phyloP scores from a whole-genome alignment of 1,140 invertebrate species.

The Megathymus violae region DNA sequence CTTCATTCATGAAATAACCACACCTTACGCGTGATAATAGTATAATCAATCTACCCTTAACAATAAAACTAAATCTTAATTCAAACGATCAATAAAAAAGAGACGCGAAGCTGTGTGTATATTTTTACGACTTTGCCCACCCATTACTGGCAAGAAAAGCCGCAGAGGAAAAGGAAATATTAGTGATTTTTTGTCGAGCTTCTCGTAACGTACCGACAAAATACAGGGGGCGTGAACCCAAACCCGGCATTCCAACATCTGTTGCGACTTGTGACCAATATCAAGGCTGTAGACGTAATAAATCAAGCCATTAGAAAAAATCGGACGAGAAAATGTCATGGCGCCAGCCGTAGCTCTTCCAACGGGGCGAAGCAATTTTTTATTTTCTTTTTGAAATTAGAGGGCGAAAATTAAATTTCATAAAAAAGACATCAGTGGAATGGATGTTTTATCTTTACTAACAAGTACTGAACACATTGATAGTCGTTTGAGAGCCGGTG shows the following conservation, averaged over 20 bases:
- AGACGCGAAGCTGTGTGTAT: slow-evolving; percentile 14
- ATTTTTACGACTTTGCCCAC: slow-evolving; percentile 12
- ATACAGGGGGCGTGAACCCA: slow-evolving; percentile 16
- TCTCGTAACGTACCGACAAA: slow-evolving; percentile 11
- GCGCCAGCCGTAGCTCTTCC: slow-evolving; percentile 34
- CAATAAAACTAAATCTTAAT: slow-evolving; percentile 17
- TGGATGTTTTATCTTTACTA: background rate
- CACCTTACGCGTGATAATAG: background rate
- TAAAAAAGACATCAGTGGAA: background rate
- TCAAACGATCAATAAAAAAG: background rate
- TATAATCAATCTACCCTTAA: slow-evolving; percentile 7
- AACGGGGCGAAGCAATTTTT: slow-evolving; percentile 23
- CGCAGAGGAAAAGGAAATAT: slow-evolving; percentile 18
- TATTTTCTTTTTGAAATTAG: slow-evolving; percentile 22
- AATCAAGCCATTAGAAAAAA: slow-evolving; percentile 45
- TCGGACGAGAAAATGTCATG: slow-evolving; percentile 45
- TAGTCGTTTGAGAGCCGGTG: no score
- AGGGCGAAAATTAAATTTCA: background rate
- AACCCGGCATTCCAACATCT: slow-evolving; percentile 34
- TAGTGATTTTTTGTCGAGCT: background rate
- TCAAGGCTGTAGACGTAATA: slow-evolving; percentile 47
- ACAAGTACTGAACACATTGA: background rate
- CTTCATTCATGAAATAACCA: background rate
- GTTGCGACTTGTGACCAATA: slow-evolving; percentile 42
- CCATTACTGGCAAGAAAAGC: slow-evolving; percentile 14